phyloP scores from a whole-genome alignment of 1,140 invertebrate genomes.

The Drosophila oshimai region DNA sequence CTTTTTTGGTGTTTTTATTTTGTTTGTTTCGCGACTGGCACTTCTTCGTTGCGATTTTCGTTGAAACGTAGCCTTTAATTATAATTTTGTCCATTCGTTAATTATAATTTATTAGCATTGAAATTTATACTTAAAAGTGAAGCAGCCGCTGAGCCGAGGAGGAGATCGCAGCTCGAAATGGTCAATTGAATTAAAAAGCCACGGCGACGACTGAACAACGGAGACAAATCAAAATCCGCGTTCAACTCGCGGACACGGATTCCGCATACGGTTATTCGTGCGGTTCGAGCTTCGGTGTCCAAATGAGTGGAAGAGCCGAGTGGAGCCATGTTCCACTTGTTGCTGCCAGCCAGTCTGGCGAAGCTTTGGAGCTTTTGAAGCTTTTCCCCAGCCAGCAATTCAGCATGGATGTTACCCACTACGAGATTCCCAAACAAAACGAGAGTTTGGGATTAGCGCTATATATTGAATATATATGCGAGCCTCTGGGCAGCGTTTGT shows the following conservation, averaged over 20 bases:
- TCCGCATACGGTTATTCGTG: slow-evolving; percentile 15
- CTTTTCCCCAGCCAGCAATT: neutral
- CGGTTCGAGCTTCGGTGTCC: slow-evolving; percentile 32
- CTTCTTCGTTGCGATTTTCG: slow-evolving; percentile 19
- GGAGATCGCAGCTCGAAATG: slow-evolving; percentile 14
- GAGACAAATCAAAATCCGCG: slow-evolving; percentile 11
- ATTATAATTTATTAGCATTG: slow-evolving; percentile 59
- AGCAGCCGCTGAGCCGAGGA: slow-evolving; percentile 21
- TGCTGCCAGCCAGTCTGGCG: slow-evolving; percentile 3
- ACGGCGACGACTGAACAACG: slow-evolving; percentile 34
- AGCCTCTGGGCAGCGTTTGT: slow-evolving; percentile 52
- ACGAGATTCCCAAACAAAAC: neutral
- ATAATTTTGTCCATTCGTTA: slow-evolving; percentile 43
- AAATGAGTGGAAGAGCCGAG: slow-evolving; percentile 54
- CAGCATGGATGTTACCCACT: neutral
- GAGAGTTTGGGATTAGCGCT: neutral
- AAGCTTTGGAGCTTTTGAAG: slow-evolving; percentile 25
- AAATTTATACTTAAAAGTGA: slow-evolving; percentile 30
- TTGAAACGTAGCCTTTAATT: slow-evolving; percentile 18
- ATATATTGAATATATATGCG: slow-evolving; percentile 22
- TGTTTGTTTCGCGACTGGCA: neutral
- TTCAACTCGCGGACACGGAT: slow-evolving; percentile 10
- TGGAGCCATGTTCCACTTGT: slow-evolving; percentile 26
- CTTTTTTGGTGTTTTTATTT: neutral
- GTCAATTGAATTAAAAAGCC: slow-evolving; percentile 67